phyloP scores from a whole-genome alignment of 2,888 invertebrate genomes.

The Drosophila rellima region DNA sequence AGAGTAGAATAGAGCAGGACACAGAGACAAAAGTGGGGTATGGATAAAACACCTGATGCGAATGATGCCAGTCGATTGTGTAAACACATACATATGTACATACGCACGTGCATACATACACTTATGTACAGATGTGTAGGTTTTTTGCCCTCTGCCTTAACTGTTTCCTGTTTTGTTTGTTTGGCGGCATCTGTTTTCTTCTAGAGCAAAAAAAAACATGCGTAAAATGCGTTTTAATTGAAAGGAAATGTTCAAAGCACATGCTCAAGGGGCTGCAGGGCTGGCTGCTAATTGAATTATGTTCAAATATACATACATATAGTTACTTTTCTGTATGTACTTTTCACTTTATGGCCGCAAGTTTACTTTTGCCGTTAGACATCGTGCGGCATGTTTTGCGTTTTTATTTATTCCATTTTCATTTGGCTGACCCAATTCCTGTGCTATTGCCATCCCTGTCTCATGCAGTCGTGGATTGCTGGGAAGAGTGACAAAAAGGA shows the following conservation, averaged over 20 bases:
- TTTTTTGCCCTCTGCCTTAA: slow-evolving; percentile 5
- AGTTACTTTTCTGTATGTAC: not conserved
- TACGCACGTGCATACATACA: not conserved
- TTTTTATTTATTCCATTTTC: slow-evolving; percentile 53
- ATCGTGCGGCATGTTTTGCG: slow-evolving; percentile 46
- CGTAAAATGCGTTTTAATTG: slow-evolving; percentile 76
- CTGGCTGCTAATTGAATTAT: slow-evolving; percentile 73
- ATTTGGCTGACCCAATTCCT: slow-evolving; percentile 68
- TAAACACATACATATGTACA: slow-evolving; percentile 4
- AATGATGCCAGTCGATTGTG: slow-evolving; percentile 15
- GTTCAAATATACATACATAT: not conserved
- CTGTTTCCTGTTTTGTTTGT: slow-evolving; percentile 40
- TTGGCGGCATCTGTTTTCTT: slow-evolving; percentile 68
- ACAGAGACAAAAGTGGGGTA: slow-evolving; percentile 2
- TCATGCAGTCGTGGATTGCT: slow-evolving; percentile 33
- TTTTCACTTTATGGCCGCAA: slow-evolving; percentile 29
- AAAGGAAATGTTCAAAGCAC: slow-evolving; percentile 75
- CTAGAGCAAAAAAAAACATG: slow-evolving; percentile 36
- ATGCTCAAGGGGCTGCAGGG: slow-evolving; percentile 38
- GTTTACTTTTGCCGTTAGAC: slow-evolving; percentile 62
- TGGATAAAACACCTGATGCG: slow-evolving; percentile 60
- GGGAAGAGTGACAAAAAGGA: too few relatives aligned
- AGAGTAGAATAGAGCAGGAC: slow-evolving; percentile 9
- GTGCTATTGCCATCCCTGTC: slow-evolving; percentile 35
- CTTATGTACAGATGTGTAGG: not conserved